Evolutionary conservation across 2,888 invertebrate species (phyloP).

Genomic region (Idaea straminata): DNA sequence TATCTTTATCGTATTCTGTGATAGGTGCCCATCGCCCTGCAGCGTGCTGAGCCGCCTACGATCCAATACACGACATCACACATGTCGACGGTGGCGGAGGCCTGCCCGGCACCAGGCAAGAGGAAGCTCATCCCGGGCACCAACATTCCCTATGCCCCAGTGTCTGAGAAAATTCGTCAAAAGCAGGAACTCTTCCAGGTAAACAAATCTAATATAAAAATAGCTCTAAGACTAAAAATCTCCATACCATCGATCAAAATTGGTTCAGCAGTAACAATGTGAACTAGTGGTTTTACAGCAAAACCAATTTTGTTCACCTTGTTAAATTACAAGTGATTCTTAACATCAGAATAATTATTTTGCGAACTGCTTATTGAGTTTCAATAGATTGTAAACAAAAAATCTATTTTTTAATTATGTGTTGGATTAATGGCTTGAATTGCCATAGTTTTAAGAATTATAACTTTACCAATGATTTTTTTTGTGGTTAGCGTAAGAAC

Average conservation of each 20-base stretch:
- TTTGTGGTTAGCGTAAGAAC: too few relatives aligned
- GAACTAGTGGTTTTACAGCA: too few relatives aligned
- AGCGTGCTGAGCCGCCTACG: constrained; percentile 65
- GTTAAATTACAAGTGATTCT: too few relatives aligned
- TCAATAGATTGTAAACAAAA: too few relatives aligned
- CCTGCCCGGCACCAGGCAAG: constrained; percentile 53
- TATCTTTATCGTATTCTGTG: constrained; percentile 21
- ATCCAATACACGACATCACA: constrained; percentile 65
- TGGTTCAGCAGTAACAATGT: background rate
- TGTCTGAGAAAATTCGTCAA: constrained; percentile 57
- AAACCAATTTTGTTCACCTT: too few relatives aligned
- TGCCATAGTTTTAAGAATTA: too few relatives aligned
- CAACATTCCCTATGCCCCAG: constrained; percentile 60
- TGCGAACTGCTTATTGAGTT: too few relatives aligned
- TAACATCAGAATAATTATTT: too few relatives aligned
- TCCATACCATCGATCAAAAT: background rate
- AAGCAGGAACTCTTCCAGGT: constrained; percentile 69
- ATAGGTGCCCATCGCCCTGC: constrained; percentile 69
- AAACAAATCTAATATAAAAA: constrained; percentile 11
- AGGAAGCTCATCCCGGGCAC: constrained; percentile 65
- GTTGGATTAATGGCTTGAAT: too few relatives aligned
- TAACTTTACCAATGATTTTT: too few relatives aligned
- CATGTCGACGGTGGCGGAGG: constrained; percentile 64
- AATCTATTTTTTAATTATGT: too few relatives aligned
- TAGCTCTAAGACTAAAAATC: background rate